Conservation (phyloP, 2,888 invertebrate species). For the Thera obeliscata region DNA sequence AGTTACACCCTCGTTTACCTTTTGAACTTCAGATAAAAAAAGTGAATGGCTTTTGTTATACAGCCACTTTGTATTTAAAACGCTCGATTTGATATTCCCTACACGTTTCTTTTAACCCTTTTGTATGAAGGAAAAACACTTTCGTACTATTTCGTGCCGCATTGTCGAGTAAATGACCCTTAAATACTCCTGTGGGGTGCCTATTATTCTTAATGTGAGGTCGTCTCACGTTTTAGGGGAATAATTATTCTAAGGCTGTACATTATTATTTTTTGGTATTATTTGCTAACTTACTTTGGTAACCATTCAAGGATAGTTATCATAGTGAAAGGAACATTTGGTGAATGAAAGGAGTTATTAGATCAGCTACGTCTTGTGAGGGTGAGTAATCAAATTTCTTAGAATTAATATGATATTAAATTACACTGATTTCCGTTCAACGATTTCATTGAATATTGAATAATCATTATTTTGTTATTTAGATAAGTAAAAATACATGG, state of each 20-base stretch:
- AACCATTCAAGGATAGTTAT: no score
- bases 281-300: not conserved
- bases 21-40: conserved; percentile 14
- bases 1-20: not conserved
- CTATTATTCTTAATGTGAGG: conserved; percentile 26
- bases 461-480: not conserved
- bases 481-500: no score
- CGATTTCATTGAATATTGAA: not conserved
- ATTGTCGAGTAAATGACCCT: conserved; percentile 34
- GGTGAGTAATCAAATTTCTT: not conserved
- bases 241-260: conserved; percentile 17
- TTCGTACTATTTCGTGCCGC: conserved; percentile 27
- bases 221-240: conserved; percentile 19
- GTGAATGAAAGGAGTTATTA: not conserved
- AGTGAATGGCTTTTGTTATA: not conserved
- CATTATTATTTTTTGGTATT: not conserved
- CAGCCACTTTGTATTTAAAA: conserved; percentile 18
- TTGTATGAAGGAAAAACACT: conserved; percentile 37
- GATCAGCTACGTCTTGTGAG: not conserved
- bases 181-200: conserved; percentile 32
- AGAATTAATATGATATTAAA: not conserved
- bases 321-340: no score
- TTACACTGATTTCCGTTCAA: no score
- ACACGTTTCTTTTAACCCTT: conserved; percentile 35
- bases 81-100: conserved; percentile 15